Evolutionary conservation across 2,888 invertebrate species (phyloP).

Genomic region (Mantis religiosa): DNA sequence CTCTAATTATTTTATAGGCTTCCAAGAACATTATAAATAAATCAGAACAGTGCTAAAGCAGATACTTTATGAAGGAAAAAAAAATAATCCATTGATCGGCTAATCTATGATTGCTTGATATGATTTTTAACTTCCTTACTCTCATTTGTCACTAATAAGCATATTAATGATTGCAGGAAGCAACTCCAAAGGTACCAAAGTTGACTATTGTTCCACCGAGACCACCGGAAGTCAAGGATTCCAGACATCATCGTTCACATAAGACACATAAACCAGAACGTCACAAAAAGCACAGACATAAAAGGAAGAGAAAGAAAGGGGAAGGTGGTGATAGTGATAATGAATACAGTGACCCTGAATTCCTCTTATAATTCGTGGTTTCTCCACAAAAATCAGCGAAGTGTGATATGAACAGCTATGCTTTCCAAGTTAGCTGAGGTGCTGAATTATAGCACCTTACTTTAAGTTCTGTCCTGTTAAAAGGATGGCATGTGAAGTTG

Average conservation of each 20-base stretch:
- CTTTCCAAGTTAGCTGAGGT: not conserved
- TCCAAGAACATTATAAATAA: too few species aligned
- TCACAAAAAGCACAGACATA: conserved; percentile 48
- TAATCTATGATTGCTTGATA: too few species aligned
- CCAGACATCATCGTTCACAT: conserved; percentile 37
- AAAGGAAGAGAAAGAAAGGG: conserved; percentile 55
- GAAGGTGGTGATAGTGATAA: conserved; percentile 61
- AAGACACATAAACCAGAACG: conserved; percentile 43
- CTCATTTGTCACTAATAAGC: not conserved
- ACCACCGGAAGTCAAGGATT: conserved; percentile 36
- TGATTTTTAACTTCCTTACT: too few species aligned
- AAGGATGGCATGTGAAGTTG: not conserved
- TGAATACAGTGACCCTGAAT: conserved; percentile 60
- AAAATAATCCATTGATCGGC: too few species aligned
- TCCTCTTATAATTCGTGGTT: conserved; percentile 27
- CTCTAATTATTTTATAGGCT: too few species aligned
- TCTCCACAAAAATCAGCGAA: not conserved
- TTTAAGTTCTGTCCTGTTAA: conserved; percentile 1
- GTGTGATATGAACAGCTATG: conserved; percentile 15
- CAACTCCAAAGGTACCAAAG: conserved; percentile 49
- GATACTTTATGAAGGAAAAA: too few species aligned
- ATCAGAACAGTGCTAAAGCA: too few species aligned
- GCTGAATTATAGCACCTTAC: not conserved
- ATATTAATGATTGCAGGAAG: conserved; percentile 37
- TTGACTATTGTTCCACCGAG: conserved; percentile 44